Conservation (phyloP, 2,888 invertebrate species). For the Latrodectus hesperus region DNA sequence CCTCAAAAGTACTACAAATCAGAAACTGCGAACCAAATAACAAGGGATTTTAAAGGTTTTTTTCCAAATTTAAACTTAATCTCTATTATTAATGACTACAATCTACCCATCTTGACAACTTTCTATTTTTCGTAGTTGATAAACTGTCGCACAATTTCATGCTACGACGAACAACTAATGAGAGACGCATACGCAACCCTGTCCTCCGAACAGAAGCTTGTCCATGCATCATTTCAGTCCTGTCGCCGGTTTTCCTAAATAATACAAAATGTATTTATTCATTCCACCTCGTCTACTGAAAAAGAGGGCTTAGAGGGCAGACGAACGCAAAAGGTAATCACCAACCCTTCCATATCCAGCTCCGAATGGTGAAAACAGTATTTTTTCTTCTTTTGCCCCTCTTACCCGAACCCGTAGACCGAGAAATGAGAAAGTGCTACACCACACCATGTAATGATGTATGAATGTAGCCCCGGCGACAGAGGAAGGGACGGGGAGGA, state of each 20-base stretch:
- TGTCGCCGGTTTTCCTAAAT: neutral
- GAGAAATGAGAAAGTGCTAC: constrained; percentile 58
- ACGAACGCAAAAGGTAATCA: constrained; percentile 28
- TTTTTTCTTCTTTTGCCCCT: constrained; percentile 8
- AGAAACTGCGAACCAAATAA: too few species aligned
- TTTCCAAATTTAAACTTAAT: neutral
- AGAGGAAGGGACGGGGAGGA: constrained; percentile 6
- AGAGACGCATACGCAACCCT: neutral
- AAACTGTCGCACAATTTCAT: neutral
- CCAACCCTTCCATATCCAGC: constrained; percentile 6
- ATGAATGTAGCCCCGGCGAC: neutral
- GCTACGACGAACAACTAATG: constrained; percentile 2
- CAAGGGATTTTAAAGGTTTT: too few species aligned
- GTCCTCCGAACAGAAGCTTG: neutral
- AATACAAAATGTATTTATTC: neutral
- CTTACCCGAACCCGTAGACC: constrained; percentile 44
- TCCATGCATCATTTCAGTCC: constrained; percentile 33
- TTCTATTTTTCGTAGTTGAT: neutral
- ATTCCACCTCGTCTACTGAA: neutral
- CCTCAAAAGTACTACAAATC: too few species aligned
- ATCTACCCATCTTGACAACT: neutral
- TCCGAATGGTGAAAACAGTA: constrained; percentile 13
- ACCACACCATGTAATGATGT: constrained; percentile 16
- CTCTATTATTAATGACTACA: neutral
- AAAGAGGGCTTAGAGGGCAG: neutral